Conservation (phyloP, 2,113 vertebrate species). For the Cichladusa arquata region DNA sequence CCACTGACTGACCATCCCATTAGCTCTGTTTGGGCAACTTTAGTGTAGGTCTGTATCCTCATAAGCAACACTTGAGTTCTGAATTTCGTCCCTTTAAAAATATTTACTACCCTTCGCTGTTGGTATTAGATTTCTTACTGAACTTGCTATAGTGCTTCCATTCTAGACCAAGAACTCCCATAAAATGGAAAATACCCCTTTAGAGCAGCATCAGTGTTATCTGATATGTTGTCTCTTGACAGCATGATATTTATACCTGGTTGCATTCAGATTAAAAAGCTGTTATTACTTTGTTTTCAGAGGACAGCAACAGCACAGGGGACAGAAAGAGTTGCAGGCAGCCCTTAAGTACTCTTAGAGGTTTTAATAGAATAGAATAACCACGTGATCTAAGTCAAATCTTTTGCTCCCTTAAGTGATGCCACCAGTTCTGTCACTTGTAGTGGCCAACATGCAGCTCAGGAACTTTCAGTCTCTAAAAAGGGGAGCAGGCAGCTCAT, state of each 20-base stretch:
- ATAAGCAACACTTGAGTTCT: not conserved
- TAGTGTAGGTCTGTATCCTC: not conserved
- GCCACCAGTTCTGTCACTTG: not conserved
- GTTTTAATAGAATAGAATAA: not conserved
- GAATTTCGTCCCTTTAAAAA: not conserved
- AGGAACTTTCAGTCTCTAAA: not conserved
- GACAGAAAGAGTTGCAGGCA: not conserved
- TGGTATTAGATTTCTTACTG: not conserved
- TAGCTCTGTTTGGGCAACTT: not conserved
- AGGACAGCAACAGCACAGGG: not conserved
- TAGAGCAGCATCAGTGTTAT: not conserved
- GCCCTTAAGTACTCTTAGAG: not conserved
- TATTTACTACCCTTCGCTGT: not conserved
- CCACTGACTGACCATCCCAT: not conserved
- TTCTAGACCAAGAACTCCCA: not conserved
- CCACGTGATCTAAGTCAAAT: fast-evolving
- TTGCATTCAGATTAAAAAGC: not conserved
- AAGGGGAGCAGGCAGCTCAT: not conserved
- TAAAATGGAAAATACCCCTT: not conserved
- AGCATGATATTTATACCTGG: not conserved
- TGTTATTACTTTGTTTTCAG: not conserved
- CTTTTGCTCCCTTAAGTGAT: not conserved
- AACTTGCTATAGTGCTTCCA: not conserved
- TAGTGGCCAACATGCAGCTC: not conserved
- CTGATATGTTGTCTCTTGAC: not conserved